Evolutionary conservation across 2,888 invertebrate genomes (phyloP).

Genomic region (Sialis lutaria): DNA sequence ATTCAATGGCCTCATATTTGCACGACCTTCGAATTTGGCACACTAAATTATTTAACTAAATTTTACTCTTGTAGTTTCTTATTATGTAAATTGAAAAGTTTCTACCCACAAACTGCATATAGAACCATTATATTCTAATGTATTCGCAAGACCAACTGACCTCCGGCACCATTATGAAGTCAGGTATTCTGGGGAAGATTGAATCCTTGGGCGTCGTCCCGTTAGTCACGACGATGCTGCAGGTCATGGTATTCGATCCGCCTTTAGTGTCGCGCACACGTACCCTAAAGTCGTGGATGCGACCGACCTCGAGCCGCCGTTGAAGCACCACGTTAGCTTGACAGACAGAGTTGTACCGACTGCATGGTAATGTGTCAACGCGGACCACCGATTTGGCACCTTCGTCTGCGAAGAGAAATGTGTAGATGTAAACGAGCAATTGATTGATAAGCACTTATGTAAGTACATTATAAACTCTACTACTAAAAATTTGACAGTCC

Average conservation of each 20-base stretch:
- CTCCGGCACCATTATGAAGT: constrained; percentile 58
- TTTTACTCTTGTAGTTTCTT: too few relatives aligned
- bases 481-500: too few relatives aligned
- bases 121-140: too few relatives aligned
- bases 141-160: constrained; percentile 24
- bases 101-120: too few relatives aligned
- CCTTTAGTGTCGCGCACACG: constrained; percentile 53
- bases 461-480: too few relatives aligned
- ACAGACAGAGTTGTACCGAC: constrained; percentile 72
- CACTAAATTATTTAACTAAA: too few relatives aligned
- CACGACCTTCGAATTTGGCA: too few relatives aligned
- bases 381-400: constrained; percentile 60
- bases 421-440: too few relatives aligned
- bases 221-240: constrained; percentile 42
- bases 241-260: constrained; percentile 48
- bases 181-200: constrained; percentile 68
- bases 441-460: too few relatives aligned
- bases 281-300: constrained; percentile 65
- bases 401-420: constrained; percentile 27
- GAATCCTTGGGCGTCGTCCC: constrained; percentile 67
- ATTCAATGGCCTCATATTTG: too few relatives aligned
- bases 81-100: too few relatives aligned
- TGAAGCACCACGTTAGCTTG: constrained; percentile 74
- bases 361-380: constrained; percentile 68
- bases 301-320: constrained; percentile 58